Conservation (phyloP, 2,888 invertebrate genomes). For the Heliconius erato region DNA sequence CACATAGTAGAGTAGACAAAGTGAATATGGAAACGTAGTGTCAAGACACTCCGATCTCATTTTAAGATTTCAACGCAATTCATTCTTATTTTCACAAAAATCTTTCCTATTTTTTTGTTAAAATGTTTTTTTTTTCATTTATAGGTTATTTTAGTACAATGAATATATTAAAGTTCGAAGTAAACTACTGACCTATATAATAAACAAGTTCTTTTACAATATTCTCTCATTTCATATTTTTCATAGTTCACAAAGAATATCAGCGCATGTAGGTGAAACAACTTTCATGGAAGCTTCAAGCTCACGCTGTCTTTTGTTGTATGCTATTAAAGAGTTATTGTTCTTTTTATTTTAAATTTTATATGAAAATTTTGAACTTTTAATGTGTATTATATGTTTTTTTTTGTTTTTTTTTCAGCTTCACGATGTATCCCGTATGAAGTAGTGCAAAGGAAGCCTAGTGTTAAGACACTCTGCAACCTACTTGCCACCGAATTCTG, state of each 20-base stretch:
- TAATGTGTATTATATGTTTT: no score
- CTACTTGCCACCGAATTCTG: no score
- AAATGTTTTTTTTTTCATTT: background rate
- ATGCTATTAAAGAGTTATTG: conserved; percentile 8
- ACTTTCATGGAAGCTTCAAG: background rate
- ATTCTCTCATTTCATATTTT: conserved; percentile 16
- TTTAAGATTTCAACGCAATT: no score
- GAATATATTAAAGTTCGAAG: background rate
- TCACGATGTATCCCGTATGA: no score
- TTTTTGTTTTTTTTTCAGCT: no score
- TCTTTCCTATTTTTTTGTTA: no score
- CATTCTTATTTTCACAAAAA: no score
- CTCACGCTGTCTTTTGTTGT: conserved; percentile 15
- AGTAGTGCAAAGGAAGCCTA: no score
- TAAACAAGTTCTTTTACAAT: background rate
- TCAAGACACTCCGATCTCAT: no score
- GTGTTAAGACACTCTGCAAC: no score
- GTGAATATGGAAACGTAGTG: no score
- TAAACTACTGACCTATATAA: background rate
- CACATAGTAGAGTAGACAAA: no score
- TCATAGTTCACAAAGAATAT: background rate
- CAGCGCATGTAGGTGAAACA: conserved; percentile 13
- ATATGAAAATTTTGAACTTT: background rate
- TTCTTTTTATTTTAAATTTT: background rate
- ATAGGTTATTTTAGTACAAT: background rate